phyloP scores from a whole-genome alignment of 2,888 invertebrate species.

The Eristalis intricaria region DNA sequence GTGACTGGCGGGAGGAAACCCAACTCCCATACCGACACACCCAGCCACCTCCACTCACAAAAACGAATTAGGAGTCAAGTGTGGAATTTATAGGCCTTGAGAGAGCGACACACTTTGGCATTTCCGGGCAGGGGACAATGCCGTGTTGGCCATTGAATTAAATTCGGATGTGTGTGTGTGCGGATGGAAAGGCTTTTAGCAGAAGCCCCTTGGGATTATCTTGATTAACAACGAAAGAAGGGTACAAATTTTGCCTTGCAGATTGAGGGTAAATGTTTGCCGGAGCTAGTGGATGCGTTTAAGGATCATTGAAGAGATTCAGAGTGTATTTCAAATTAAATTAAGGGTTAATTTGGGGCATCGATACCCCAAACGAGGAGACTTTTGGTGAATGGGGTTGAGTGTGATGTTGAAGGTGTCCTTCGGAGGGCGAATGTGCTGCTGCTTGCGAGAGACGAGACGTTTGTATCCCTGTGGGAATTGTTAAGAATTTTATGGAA shows the following conservation, averaged over 20 bases:
- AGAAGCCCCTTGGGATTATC: constrained; percentile 13
- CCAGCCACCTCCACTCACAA: no score
- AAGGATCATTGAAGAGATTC: background rate
- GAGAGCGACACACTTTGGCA: background rate
- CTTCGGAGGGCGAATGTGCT: no score
- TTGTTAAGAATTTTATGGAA: no score
- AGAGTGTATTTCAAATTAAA: constrained; percentile 6
- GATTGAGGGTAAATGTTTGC: background rate
- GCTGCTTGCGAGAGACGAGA: no score
- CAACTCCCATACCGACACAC: background rate
- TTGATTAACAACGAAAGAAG: constrained; percentile 14
- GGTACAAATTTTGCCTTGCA: constrained; percentile 3
- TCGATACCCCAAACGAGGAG: background rate
- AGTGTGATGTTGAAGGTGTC: no score
- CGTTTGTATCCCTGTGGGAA: no score
- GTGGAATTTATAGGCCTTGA: background rate
- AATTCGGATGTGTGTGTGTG: constrained; percentile 23
- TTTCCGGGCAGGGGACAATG: background rate
- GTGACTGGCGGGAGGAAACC: background rate
- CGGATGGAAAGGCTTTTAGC: constrained; percentile 9
- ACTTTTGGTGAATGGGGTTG: no score
- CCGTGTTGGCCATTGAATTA: constrained; percentile 22
- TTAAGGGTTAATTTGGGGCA: background rate
- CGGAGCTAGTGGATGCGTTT: background rate
- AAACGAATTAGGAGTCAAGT: background rate